A percentile compares a stretch with the other conserved stretches of the same genome.
Conservation (phyloP, 1,140 invertebrate species). For the Drosophila triauraria region DNA sequence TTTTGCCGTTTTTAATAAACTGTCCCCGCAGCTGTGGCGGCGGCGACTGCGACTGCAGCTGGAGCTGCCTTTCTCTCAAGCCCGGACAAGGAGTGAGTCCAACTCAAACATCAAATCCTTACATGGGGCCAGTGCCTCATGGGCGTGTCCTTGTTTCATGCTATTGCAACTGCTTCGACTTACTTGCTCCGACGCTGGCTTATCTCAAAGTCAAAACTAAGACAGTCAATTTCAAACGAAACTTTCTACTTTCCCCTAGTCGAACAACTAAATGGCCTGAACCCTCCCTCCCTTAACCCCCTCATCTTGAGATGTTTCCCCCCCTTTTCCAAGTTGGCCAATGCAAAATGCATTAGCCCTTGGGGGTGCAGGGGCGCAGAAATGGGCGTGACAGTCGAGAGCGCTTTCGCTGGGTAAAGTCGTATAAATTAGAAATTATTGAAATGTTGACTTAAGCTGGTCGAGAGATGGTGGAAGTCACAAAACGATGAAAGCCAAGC, state of each 20-base stretch:
- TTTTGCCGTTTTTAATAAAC: slow-evolving; percentile 43
- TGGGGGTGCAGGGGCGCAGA: not conserved
- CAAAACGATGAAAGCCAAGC: slow-evolving; percentile 9
- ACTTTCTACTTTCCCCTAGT: slow-evolving; percentile 41
- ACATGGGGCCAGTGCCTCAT: slow-evolving; percentile 11
- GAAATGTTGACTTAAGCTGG: slow-evolving; percentile 42
- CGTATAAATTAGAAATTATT: slow-evolving; percentile 58
- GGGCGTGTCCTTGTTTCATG: slow-evolving; percentile 47
- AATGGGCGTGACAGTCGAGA: slow-evolving; percentile 13
- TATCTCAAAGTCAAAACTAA: slow-evolving; percentile 64
- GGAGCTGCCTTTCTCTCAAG: slow-evolving; percentile 9
- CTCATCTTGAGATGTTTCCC: not conserved
- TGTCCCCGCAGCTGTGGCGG: slow-evolving; percentile 40
- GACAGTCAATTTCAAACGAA: slow-evolving; percentile 60
- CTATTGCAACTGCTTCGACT: slow-evolving; percentile 31
- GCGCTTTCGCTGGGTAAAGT: slow-evolving; percentile 24
- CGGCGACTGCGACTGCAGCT: slow-evolving; percentile 33
- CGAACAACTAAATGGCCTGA: slow-evolving; percentile 22
- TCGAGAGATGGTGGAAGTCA: not conserved
- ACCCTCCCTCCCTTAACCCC: not conserved
- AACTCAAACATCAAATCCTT: slow-evolving; percentile 65
- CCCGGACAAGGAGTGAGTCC: not conserved
- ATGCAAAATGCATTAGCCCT: slow-evolving; percentile 66
- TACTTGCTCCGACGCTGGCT: slow-evolving; percentile 17
- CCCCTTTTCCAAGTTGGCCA: slow-evolving; percentile 37